Evolutionary conservation across 2,888 invertebrate genomes (phyloP).

Genomic region (Harpalus rubripes): DNA sequence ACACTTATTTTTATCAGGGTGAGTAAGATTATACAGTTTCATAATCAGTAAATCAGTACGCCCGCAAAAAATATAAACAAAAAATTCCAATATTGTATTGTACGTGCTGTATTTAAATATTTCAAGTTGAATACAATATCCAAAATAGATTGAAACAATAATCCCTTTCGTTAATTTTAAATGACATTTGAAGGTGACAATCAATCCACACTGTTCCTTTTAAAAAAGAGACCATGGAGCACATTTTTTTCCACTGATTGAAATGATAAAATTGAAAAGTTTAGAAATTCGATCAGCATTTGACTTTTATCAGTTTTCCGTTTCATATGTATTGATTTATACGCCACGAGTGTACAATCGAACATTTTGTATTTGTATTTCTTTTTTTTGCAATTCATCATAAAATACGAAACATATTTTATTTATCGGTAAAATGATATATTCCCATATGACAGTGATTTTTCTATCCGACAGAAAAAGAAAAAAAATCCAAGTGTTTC

Average conservation of each 20-base stretch:
- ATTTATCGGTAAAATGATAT: slow-evolving; percentile 32
- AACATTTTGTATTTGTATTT: slow-evolving; percentile 36
- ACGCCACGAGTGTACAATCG: background rate
- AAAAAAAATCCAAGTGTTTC: slow-evolving; percentile 12
- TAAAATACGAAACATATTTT: slow-evolving; percentile 23
- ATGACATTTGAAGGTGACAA: background rate
- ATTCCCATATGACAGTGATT: slow-evolving; percentile 31
- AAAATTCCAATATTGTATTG: too few species aligned
- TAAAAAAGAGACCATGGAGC: background rate
- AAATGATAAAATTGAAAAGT: background rate
- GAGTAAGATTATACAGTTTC: too few species aligned
- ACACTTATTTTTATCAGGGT: too few species aligned
- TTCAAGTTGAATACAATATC: too few species aligned
- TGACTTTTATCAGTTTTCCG: background rate
- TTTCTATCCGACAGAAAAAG: slow-evolving; percentile 10
- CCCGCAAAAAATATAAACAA: too few species aligned
- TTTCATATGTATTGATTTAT: background rate
- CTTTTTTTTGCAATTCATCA: slow-evolving; percentile 33
- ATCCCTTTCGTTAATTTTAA: background rate
- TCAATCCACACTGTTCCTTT: background rate
- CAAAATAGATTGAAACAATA: background rate
- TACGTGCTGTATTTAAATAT: too few species aligned
- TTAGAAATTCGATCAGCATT: background rate
- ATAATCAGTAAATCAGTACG: too few species aligned
- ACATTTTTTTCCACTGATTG: background rate